phyloP scores from a whole-genome alignment of 2,113 vertebrate species.

The Ictalurus punctatus region DNA sequence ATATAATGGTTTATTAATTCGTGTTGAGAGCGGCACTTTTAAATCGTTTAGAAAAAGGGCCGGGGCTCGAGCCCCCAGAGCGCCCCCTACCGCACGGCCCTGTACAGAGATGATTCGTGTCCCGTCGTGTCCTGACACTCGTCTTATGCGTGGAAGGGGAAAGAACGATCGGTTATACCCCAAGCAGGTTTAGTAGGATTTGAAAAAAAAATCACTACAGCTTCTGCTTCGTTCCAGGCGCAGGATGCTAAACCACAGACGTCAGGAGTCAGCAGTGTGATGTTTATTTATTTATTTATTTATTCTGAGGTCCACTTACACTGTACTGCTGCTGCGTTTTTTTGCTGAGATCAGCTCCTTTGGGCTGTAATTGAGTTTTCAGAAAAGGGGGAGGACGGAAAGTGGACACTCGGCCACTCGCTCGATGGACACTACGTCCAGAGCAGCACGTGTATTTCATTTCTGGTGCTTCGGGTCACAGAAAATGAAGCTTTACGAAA shows the following conservation, averaged over 20 bases:
- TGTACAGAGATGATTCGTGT: neutral
- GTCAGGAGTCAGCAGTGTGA: conserved; percentile 10
- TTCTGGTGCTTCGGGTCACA: neutral
- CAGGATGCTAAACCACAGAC: neutral
- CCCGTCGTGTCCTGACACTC: neutral
- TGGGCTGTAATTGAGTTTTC: conserved; percentile 53
- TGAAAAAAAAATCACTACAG: neutral
- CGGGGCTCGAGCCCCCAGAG: too few species aligned
- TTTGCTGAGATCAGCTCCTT: conserved; percentile 29
- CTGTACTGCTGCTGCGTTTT: neutral
- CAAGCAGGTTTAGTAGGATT: neutral
- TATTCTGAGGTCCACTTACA: conserved; percentile 15
- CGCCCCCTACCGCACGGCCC: too few species aligned
- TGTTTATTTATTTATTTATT: neutral
- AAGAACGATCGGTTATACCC: too few species aligned
- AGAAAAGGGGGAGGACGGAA: conserved; percentile 3
- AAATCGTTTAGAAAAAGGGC: too few species aligned
- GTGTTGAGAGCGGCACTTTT: too few species aligned
- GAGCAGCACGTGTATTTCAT: neutral
- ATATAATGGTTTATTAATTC: too few species aligned
- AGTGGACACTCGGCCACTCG: conserved; percentile 21
- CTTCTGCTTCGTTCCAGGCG: neutral
- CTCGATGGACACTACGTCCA: conserved; percentile 37
- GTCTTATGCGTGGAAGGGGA: neutral
- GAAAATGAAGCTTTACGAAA: neutral